Base-by-base conservation (phyloP, 2,797 vertebrate species). In the Ptychadena robeensis region DNA sequence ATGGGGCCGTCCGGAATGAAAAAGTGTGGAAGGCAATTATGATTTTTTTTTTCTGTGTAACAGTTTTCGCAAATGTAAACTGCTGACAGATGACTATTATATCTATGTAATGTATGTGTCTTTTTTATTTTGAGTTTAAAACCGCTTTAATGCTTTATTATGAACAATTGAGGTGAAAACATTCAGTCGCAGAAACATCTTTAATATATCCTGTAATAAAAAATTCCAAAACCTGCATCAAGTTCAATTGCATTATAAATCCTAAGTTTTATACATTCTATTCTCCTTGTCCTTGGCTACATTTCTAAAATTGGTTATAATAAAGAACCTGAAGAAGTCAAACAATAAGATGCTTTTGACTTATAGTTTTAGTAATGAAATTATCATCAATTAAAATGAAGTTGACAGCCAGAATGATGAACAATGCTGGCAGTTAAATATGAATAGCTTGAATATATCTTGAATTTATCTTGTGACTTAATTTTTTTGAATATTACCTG, bases 291-390 rank as follows among this genome's bases (percentile, higher is more conserved):
- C 82, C 79, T 73, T 79, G 75, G 70, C 34, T 59, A 83, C 66
- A 61, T 79, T 61, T 72, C 38, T 72, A 30, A 72, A 83, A 83
- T 65, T 38, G 68, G 59, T 69, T 78, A 40, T 40, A 66, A 57
- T 83, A 83, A 76, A 73, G 61, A 65, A 83, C 72, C 57, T 38
- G 28, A 61, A 76, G 73, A 83, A 69, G 75, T 83, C 82, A 73
- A 66, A 76, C 59, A 78, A 78, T 79, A 79, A 66, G 68, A 79
- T 83, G 59, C 82, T 79, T 79, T 31, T 59, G 82, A 71, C 75
- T 72, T 78, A 74, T 82, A 82, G 66, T 77, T 83, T 78, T 27
- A 14, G 44, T 83, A 83, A 83, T 83, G 18, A 66, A 72, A 78
- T 83, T 83, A 83, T 71, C 18, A 28, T 25, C 57, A 78, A 66